Evolutionary conservation across 2,113 vertebrate genomes (phyloP).

Genomic region (Oceanodroma tethys): DNA sequence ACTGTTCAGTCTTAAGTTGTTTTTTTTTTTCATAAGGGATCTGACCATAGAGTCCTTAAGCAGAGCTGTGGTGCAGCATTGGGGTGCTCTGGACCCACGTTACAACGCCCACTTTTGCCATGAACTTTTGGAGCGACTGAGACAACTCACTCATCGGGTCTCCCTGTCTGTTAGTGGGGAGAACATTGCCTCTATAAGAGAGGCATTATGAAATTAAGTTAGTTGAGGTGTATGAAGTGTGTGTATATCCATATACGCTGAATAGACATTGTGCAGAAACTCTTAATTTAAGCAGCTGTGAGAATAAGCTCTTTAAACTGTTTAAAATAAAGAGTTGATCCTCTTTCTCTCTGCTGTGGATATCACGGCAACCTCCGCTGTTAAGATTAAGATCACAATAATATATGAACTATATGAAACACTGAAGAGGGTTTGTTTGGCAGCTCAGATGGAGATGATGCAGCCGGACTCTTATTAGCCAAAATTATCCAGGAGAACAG

Average conservation of each 20-base stretch:
- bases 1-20: neutral
- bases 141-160: neutral
- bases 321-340: neutral
- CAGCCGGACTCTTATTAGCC: neutral
- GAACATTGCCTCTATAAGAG: neutral
- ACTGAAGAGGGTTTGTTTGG: neutral
- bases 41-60: neutral
- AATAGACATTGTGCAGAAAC: neutral
- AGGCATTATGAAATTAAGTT: neutral
- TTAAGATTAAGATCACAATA: neutral
- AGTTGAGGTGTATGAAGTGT: neutral
- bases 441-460: neutral
- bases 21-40: neutral
- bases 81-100: neutral
- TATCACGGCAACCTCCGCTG: neutral
- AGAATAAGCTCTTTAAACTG: neutral
- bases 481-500: neutral
- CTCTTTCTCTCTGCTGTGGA: neutral
- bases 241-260: neutral
- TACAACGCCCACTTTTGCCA: neutral
- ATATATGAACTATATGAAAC: neutral
- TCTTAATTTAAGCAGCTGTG: neutral
- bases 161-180: neutral
- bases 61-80: rapidly evolving
- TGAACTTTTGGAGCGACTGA: neutral